Conservation (phyloP, 2,888 invertebrate species). For the Deilephila porcellus region DNA sequence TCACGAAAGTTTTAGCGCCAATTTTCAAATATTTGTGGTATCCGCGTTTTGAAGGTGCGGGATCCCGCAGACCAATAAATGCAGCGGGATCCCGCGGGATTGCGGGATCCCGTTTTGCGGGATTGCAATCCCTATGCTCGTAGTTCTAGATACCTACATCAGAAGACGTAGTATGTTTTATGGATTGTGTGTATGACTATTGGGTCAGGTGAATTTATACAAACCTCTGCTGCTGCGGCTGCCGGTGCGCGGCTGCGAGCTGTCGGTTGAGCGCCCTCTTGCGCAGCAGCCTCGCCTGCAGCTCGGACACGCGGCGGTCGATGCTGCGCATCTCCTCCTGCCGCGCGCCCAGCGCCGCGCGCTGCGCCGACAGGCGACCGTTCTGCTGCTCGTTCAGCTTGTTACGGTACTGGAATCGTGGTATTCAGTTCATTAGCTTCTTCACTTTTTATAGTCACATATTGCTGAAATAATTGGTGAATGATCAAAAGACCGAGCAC, state of each 20-base stretch:
- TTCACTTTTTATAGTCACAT: background rate
- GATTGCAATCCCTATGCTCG: too few relatives aligned
- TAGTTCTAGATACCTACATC: too few relatives aligned
- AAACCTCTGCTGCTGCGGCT: slow-evolving; percentile 68
- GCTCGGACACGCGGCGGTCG: slow-evolving; percentile 96
- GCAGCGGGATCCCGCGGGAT: too few relatives aligned
- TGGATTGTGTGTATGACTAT: background rate
- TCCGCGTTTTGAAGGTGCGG: too few relatives aligned
- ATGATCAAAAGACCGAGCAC: too few relatives aligned
- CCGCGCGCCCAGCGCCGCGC: slow-evolving; percentile 93
- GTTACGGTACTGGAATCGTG: slow-evolving; percentile 93
- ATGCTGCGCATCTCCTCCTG: slow-evolving; percentile 97
- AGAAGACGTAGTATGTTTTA: too few relatives aligned
- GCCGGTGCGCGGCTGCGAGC: slow-evolving; percentile 79
- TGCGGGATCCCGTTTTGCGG: too few relatives aligned
- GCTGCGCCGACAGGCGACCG: slow-evolving; percentile 94
- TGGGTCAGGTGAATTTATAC: background rate
- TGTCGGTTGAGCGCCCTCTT: slow-evolving; percentile 93
- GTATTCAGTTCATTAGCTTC: too few relatives aligned
- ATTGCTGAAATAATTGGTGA: too few relatives aligned
- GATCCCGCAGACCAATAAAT: too few relatives aligned
- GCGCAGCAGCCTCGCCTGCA: slow-evolving; percentile 95
- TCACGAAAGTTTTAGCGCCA: too few relatives aligned
- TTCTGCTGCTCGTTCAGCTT: slow-evolving; percentile 98
- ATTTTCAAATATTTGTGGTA: too few relatives aligned